Conservation (phyloP, 1,140 invertebrate genomes). For the Popillia japonica region DNA sequence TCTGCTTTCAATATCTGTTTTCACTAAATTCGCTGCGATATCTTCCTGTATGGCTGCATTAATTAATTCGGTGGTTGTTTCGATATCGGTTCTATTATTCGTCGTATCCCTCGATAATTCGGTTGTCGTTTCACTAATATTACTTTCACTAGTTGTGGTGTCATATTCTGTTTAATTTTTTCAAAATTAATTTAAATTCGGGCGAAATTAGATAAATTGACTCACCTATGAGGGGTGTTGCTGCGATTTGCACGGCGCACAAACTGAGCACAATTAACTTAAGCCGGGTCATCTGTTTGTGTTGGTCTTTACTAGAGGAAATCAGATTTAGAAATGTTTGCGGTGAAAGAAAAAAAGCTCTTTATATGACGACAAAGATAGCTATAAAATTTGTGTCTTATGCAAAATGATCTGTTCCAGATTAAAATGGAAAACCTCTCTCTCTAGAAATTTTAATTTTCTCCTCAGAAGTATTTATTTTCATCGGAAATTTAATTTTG, state of each 20-base stretch:
- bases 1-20: not conserved
- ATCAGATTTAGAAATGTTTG: not conserved
- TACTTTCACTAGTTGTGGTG: not conserved
- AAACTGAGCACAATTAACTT: not conserved
- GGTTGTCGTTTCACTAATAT: not conserved
- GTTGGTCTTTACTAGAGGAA: not conserved
- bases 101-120: not conserved
- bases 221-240: not conserved
- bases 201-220: not conserved
- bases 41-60: not conserved
- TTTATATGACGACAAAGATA: slow-evolving; percentile 27
- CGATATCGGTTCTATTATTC: not conserved
- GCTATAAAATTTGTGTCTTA: not conserved
- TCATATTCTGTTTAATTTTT: not conserved
- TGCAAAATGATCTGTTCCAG: too few species aligned
- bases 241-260: not conserved
- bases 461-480: not conserved
- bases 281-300: not conserved
- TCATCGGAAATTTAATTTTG: not conserved
- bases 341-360: not conserved
- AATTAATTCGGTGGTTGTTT: not conserved
- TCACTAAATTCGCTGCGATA: not conserved
- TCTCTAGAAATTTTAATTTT: not conserved
- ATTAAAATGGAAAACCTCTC: not conserved
- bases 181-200: too few species aligned